Evolutionary conservation across 2,888 invertebrate species (phyloP), one percentile per base, ranked within the genome.

Genomic region (Priocnemis perturbator): DNA sequence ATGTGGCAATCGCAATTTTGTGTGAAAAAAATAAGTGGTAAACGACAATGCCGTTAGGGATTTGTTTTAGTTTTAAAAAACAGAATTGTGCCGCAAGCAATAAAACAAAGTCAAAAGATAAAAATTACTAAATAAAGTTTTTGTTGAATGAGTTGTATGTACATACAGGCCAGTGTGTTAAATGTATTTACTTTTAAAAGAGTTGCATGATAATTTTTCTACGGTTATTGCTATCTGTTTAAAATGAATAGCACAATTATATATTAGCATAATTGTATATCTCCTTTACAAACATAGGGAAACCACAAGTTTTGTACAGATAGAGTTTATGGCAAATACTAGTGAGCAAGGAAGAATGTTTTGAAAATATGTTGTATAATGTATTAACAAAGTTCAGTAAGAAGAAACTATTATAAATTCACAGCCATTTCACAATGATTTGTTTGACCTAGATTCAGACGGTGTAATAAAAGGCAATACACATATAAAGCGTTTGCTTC

Each of bases 151-250:
- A 56, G 23, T 61, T 11, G 55, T 21, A 50, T 66, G 50, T 70
- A 73, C 60, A 67, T 74, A 73, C 56, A 74, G 69, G 73, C 67
- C 73, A 74, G 64, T 73, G 64, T 64, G 67, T 64, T 61, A 59
- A 57, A 55, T 26, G 55, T 50, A 56, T 71, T n/a, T 50, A 64
- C 58, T 65, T 65, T 53, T 65, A 56, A 37, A 52, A 60, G 58
- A 60, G 61, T 50, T 23, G 59, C 14, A 11, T 58, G 62, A 47
- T 37, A 30, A 52, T 15, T 57, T 60, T 50, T 60, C 37, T 52
- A 59, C 4, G 48, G 21, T 60, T 17, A 20, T 61, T 19, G 2
- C 19, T n/a, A 45, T 53, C 23, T 19, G 52, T 66, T 45, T 57
- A 60, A 56, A 53, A 60, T 52, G 2, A 53, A 20, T 45, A 30